A percentile compares a stretch with the other conserved stretches of the same genome.
phyloP scores from a whole-genome alignment of 35 echinoderm and acorn worm species.

The Strongylocentrotus purpuratus region DNA sequence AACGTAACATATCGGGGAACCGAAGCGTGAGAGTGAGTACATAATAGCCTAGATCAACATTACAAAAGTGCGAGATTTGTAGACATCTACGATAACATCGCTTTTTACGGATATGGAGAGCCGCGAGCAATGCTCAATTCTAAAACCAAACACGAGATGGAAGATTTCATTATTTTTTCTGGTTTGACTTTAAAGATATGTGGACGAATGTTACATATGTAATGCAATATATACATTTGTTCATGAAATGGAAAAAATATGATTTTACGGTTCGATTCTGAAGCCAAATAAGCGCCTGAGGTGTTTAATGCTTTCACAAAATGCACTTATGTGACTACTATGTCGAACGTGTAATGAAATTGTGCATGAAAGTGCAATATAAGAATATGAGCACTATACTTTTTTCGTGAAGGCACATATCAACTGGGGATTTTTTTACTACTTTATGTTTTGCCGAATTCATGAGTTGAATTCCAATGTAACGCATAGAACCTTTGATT shows the following conservation, averaged over 20 bases:
- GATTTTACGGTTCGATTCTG: not conserved
- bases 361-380: no score
- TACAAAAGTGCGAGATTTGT: not conserved
- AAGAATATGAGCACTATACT: no score
- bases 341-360: no score
- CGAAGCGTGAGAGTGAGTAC: not conserved
- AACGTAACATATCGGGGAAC: not conserved
- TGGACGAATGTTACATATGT: not conserved
- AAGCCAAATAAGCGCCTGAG: not conserved
- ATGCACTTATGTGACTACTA: not conserved
- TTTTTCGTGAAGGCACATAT: no score
- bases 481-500: no score
- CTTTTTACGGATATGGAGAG: not conserved
- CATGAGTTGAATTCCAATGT: no score
- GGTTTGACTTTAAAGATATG: not conserved
- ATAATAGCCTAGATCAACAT: constrained; percentile 5
- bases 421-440: no score
- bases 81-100: not conserved
- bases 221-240: not conserved
- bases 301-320: not conserved
- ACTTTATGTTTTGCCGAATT: no score
- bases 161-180: not conserved
- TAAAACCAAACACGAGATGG: not conserved
- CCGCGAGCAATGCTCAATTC: not conserved
- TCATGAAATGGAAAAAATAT: not conserved